Base-by-base conservation (phyloP, 37 sponge, comb jelly and placozoan genomes). In the Hexactinellida sp. region DNA sequence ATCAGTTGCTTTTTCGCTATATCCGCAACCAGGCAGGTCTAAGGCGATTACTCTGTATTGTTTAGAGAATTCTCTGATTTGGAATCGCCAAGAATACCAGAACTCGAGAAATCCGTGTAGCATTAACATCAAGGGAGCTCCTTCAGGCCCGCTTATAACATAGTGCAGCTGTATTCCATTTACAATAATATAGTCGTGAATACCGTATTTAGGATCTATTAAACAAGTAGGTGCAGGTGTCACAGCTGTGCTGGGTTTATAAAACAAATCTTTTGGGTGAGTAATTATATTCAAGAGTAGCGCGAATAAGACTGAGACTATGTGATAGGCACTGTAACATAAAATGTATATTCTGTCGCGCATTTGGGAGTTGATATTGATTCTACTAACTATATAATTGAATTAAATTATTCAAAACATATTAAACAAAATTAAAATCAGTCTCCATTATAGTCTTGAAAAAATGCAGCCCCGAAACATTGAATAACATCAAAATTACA, bases 71-170 rank as follows among this genome's bases (percentile, higher is more conserved):
- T 90, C 94, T 52, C 55, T 90, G 54, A 94, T 36, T 91, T 94
- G 94, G 86, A 88, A 86, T 24, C 92, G 89, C 94, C 94, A 94
- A 0, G 91, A 92, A 37, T 88, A 94, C 94, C 94, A 94, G 86
- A 94, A 94, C 94, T 92, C 92, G 35, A 90, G 88, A 82, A 92
- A 89, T 0, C 92, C 92, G 84, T 92, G 92, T 25, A 92, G 87
- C 37, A 92, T 86, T 32, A 92, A 85, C 90, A 92, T 92, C 39
- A 92, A 84, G 36, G 92, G 92, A 36, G 88, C 90, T 13, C 85
- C 54, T 34, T 55, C 76, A 54, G 88, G 87, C 38, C 92, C 92
- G 63, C 55, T 83, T 30, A 63, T 47, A 25, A 92, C 92, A 83
- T 47, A 92, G 85, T 92, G 92, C 71, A 92, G 89, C 92, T 92